Base-by-base conservation (phyloP, 1,140 invertebrate genomes). In the Macrobrachium nipponense region DNA sequence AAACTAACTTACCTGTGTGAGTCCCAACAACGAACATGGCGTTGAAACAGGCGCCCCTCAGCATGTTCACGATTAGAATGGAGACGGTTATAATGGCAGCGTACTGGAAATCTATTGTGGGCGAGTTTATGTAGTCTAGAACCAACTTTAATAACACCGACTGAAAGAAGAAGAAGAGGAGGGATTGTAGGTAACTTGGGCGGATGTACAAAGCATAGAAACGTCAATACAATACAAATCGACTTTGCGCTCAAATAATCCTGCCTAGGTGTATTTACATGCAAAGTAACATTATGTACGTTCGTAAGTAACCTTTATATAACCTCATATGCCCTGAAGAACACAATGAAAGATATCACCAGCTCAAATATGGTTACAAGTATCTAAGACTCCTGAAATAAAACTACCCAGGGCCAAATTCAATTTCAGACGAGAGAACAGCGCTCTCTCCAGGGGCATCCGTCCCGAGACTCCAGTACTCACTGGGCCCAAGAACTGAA, bases 401-500 rank as follows among this genome's bases (percentile, higher is more conserved):
- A 2, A 51, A 5, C 5, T 51, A 51, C 51, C 12, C 51, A 51
- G 51, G 12, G 12, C 8, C 51, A 51, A 6, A 51, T 6, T 51
- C 51, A 51, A 51, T 59, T 36, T 36, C 27, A 36, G 27, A 36
- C 27, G 4, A 36, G 27, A 36, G 27, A 36, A 36, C 27, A 36
- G 4, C 4, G 27, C 27, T 36, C 4, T 1, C 27, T 36, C 4
- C 27, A 36, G 4, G 27, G 18, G n/a, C 44, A 11, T 79, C 8
- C 20, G 11, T n/a, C n/a, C n/a, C n/a, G n/a, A n/a, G n/a, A n/a
- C 43, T 79, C 8, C 23, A 80, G 12, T 15, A 15, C 92, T 92
- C 91, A 94, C 94, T 66, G 94, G 93, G 80, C 92, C 93, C 70
- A 94, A 89, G 90, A 95, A 95, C 79, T 93, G 93, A 82, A 94